Percentiles rank a stretch among this genome's conserved stretches.
Evolutionary conservation across 2,113 vertebrate genomes (phyloP).

Genomic region (Pao palembangensis): DNA sequence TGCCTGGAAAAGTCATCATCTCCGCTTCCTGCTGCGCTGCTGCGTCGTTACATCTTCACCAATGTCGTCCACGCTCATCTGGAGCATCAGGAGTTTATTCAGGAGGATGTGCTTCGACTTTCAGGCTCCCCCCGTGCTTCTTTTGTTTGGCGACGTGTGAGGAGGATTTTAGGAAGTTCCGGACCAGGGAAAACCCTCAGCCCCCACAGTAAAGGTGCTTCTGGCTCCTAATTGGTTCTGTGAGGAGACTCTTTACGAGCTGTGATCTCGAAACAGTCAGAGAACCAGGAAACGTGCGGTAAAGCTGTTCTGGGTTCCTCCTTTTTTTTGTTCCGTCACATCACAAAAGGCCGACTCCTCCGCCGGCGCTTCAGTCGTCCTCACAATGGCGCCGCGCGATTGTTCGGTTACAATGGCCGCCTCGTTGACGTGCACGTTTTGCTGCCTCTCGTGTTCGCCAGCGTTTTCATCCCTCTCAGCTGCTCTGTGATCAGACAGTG

Average conservation of each 20-base stretch:
- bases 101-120: conserved; percentile 12
- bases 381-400: conserved; percentile 41
- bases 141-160: neutral
- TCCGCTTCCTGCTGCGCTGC: conserved; percentile 7
- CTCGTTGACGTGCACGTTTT: conserved; percentile 39
- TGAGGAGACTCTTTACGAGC: too few relatives aligned
- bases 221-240: conserved; percentile 20
- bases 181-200: conserved; percentile 32
- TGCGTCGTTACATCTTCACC: neutral
- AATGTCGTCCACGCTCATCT: conserved; percentile 52
- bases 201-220: too few relatives aligned
- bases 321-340: conserved; percentile 39
- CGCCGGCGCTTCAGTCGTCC: conserved; percentile 35
- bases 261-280: neutral
- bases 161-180: conserved; percentile 26
- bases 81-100: conserved; percentile 43
- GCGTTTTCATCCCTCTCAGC: conserved; percentile 21
- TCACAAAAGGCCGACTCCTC: conserved; percentile 48
- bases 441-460: conserved; percentile 22
- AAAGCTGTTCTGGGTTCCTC: conserved; percentile 34
- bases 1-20: neutral
- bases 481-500: conserved; percentile 1
- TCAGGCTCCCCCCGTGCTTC: too few relatives aligned
- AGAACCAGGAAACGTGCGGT: conserved; percentile 13
- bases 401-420: conserved; percentile 52